These are phyloP conservation scores for Ditylenchus dipsaci DNA, from an alignment of 1,140 invertebrate genomes.

Conservation along the genomic window DNA sequence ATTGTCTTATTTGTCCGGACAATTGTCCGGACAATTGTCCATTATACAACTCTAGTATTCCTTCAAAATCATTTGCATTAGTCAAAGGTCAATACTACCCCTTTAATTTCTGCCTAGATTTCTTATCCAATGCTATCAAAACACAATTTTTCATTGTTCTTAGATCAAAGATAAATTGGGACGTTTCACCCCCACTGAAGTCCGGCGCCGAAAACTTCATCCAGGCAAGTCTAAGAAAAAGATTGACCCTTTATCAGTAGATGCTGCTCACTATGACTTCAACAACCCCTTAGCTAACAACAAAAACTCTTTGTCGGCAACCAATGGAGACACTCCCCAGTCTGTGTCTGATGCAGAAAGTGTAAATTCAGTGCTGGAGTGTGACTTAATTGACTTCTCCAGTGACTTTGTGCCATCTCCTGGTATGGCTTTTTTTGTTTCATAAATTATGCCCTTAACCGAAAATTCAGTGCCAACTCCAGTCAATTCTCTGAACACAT, in stretches of 20 bases:
- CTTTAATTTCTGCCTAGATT: no score
- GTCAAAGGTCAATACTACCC: no score
- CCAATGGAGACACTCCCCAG: background rate
- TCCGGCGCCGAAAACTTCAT: slow-evolving; percentile 14
- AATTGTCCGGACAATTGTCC: no score
- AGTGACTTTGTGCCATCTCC: slow-evolving; percentile 4
- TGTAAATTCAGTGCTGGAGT: slow-evolving; percentile 9
- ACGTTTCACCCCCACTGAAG: slow-evolving; percentile 38
- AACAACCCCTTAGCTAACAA: slow-evolving; percentile 6
- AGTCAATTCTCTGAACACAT: background rate
- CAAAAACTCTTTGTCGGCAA: background rate
- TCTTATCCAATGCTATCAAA: no score
- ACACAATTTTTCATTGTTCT: no score
- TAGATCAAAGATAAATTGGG: slow-evolving; percentile 43
- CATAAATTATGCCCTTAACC: no score
- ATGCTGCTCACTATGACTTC: slow-evolving; percentile 27
- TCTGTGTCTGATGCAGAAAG: slow-evolving; percentile 30
- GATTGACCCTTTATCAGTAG: slow-evolving; percentile 25
- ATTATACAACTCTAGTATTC: no score
- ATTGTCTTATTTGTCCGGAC: no score
- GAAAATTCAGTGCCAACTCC: no score
- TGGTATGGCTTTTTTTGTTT: no score
- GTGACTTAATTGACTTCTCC: slow-evolving; percentile 23
- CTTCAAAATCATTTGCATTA: no score
- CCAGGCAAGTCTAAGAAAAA: slow-evolving; percentile 16